Conservation (phyloP, 2,113 vertebrate species). For the Strix aluco region DNA sequence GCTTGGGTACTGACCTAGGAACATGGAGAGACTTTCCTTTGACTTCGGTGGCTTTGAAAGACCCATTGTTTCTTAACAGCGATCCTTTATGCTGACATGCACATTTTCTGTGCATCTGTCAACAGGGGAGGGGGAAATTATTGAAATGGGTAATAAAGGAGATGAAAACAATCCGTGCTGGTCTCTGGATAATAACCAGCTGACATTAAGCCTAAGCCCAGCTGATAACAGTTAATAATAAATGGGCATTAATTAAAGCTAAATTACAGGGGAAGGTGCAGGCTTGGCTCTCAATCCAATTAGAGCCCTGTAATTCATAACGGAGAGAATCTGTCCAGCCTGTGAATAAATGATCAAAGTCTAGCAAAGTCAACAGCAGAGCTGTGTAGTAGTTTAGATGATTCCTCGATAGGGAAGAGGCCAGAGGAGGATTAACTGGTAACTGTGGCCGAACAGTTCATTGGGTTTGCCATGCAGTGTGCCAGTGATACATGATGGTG, state of each 20-base stretch:
- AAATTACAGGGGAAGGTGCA: slow-evolving; percentile 41
- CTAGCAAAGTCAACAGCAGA: neutral
- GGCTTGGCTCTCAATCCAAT: slow-evolving; percentile 1
- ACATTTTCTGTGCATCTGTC: neutral
- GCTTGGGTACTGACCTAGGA: neutral
- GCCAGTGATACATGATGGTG: neutral
- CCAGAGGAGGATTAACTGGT: neutral
- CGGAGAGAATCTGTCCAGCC: neutral
- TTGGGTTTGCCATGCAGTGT: neutral
- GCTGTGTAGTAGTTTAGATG: neutral
- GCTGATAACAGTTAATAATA: slow-evolving; percentile 46
- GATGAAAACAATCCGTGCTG: slow-evolving; percentile 16
- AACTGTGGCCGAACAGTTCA: fast-evolving
- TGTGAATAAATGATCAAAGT: slow-evolving; percentile 11
- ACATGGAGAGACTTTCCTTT: neutral
- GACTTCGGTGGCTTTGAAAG: neutral
- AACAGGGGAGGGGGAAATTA: neutral
- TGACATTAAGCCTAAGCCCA: slow-evolving; percentile 18
- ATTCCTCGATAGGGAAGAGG: neutral
- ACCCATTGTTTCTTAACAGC: neutral
- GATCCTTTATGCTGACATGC: neutral
- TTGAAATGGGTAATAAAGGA: slow-evolving; percentile 14
- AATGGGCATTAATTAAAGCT: slow-evolving; percentile 60
- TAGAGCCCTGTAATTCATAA: neutral
- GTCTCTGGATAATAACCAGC: slow-evolving; percentile 17